Percentiles rank a stretch among this genome's conserved stretches.
phyloP scores from a whole-genome alignment of 2,797 vertebrate species.

The Zenarchopterus dispar region DNA sequence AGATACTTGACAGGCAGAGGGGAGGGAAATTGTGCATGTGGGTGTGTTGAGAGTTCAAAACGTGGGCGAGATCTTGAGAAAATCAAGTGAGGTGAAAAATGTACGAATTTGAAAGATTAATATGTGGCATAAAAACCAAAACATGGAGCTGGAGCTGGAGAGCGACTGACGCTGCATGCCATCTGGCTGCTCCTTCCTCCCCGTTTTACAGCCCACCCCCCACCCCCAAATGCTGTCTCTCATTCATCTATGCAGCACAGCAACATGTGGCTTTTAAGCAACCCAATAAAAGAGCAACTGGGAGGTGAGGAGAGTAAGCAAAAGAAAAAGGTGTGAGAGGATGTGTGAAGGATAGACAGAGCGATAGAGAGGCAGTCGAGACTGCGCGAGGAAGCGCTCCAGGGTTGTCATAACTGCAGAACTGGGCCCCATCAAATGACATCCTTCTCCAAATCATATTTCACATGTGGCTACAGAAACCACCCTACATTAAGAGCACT shows the following conservation, averaged over 20 bases:
- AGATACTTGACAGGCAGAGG: constrained; percentile 44
- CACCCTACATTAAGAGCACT: constrained; percentile 60
- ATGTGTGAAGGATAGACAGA: constrained; percentile 57
- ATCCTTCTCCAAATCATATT: constrained; percentile 73
- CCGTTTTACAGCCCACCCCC: not conserved
- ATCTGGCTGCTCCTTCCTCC: constrained; percentile 26
- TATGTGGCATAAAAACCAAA: constrained; percentile 4
- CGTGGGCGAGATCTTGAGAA: constrained; percentile 16
- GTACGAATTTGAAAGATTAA: constrained; percentile 20
- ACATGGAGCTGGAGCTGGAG: not conserved
- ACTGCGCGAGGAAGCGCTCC: constrained; percentile 50
- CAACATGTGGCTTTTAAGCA: constrained; percentile 71
- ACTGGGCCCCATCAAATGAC: constrained; percentile 67
- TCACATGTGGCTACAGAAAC: constrained; percentile 68
- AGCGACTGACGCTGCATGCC: constrained; percentile 39
- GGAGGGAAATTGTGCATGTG: constrained; percentile 31
- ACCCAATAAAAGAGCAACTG: constrained; percentile 63
- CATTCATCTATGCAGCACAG: constrained; percentile 34
- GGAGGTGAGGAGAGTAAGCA: constrained; percentile 43
- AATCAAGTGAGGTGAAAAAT: constrained; percentile 15
- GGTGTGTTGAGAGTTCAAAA: constrained; percentile 32
- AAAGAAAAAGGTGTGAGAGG: constrained; percentile 58
- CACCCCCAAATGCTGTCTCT: not conserved
- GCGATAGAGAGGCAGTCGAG: constrained; percentile 43
- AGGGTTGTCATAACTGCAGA: constrained; percentile 70